A percentile compares a stretch with the other conserved stretches of the same genome.
Evolutionary conservation across 2,797 vertebrate species (phyloP).

Genomic region (Carcharodon carcharias): DNA sequence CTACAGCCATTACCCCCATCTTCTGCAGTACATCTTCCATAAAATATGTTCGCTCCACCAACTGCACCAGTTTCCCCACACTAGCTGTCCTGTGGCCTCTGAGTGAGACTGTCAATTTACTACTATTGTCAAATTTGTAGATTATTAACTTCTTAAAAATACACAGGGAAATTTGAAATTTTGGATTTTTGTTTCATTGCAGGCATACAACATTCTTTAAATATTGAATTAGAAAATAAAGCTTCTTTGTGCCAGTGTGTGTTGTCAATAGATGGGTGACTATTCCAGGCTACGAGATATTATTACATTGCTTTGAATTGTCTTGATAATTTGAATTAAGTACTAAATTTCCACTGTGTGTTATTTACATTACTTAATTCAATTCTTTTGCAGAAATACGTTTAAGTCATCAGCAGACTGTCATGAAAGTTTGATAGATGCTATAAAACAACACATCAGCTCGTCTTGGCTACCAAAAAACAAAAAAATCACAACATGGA

Average conservation of each 20-base stretch:
- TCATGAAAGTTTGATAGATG: not conserved
- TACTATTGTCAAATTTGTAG: not conserved
- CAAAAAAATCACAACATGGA: not conserved
- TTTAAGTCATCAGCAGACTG: not conserved
- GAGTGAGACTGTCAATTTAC: not conserved
- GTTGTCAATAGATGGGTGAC: not conserved
- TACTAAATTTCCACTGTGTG: not conserved
- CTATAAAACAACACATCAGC: slow-evolving; percentile 23
- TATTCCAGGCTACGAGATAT: not conserved
- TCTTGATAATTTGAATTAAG: not conserved
- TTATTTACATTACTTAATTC: not conserved
- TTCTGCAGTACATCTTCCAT: not conserved
- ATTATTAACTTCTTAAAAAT: not conserved
- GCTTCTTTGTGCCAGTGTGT: not conserved
- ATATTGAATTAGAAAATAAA: slow-evolving; percentile 8
- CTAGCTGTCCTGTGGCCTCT: not conserved
- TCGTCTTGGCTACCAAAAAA: not conserved
- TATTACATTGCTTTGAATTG: slow-evolving; percentile 4
- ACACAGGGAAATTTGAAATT: not conserved
- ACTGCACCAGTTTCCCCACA: not conserved
- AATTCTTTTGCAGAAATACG: not conserved
- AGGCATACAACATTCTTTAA: not conserved
- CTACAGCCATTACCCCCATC: not conserved
- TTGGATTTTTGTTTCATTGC: not conserved
- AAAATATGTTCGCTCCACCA: not conserved